Conservation (phyloP, 2,113 vertebrate genomes). For the Myanophis thanlyinensis region DNA sequence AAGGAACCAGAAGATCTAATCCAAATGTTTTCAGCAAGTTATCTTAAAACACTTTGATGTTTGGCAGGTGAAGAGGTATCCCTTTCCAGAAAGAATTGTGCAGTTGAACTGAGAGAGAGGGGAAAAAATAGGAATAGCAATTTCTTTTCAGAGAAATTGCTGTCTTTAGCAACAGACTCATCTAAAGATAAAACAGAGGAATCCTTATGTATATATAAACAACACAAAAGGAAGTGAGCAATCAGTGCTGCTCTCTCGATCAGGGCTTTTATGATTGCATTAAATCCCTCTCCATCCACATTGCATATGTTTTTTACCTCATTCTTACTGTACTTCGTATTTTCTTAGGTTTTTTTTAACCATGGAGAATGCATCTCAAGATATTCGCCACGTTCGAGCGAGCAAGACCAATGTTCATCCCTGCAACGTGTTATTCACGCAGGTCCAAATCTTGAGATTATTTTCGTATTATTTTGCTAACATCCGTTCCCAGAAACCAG, state of each 20-base stretch:
- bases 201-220: constrained; percentile 72
- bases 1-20: constrained; percentile 40
- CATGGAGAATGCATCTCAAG: not conserved
- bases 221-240: constrained; percentile 47
- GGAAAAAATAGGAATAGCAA: constrained; percentile 32
- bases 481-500: not conserved
- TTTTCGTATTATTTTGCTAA: not conserved
- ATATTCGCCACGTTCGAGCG: not conserved
- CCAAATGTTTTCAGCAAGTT: constrained; percentile 40
- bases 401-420: not conserved
- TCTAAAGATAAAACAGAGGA: constrained; percentile 79
- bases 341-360: rapidly evolving
- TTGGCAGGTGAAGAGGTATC: constrained; percentile 74
- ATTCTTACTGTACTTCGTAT: not conserved
- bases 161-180: constrained; percentile 60
- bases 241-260: constrained; percentile 15
- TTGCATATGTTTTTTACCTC: not conserved
- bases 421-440: not conserved
- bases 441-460: not conserved
- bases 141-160: constrained; percentile 51
- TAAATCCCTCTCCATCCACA: not conserved
- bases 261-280: not conserved
- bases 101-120: constrained; percentile 42
- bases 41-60: constrained; percentile 46
- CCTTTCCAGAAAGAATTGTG: constrained; percentile 73